Evolutionary conservation across 2,888 invertebrate genomes (phyloP).

Genomic region (Andrena minutula): DNA sequence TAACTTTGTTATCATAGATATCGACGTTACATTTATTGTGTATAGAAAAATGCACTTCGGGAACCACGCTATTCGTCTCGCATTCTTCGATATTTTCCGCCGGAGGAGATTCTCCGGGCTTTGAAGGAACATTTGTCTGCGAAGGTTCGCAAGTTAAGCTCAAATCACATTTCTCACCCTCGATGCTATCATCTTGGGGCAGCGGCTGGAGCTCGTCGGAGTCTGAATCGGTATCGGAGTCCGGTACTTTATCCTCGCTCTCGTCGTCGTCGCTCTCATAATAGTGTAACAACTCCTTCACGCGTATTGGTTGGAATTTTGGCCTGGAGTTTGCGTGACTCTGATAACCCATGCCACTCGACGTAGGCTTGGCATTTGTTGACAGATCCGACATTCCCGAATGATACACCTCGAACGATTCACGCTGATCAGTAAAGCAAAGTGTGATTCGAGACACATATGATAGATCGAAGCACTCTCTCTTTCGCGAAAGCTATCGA

Average conservation of each 20-base stretch:
- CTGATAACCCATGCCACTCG: slow-evolving; percentile 46
- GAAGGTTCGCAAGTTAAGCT: not conserved
- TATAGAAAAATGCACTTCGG: not conserved
- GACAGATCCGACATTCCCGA: slow-evolving; percentile 58
- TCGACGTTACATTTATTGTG: not conserved
- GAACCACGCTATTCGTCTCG: not conserved
- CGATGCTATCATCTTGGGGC: slow-evolving; percentile 25
- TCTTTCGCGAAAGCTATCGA: slow-evolving; percentile 19
- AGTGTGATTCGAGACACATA: slow-evolving; percentile 13
- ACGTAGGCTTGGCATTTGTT: slow-evolving; percentile 38
- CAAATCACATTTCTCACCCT: not conserved
- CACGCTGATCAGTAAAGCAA: slow-evolving; percentile 12
- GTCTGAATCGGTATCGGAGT: slow-evolving; percentile 69
- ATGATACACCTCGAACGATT: slow-evolving; percentile 13
- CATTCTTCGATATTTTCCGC: not conserved
- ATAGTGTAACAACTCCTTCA: slow-evolving; percentile 75
- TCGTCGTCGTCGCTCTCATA: slow-evolving; percentile 78
- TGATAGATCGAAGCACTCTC: not conserved
- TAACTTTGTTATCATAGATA: not conserved
- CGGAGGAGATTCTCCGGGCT: not conserved
- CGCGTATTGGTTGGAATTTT: slow-evolving; percentile 76
- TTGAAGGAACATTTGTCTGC: not conserved
- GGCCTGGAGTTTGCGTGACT: slow-evolving; percentile 48
- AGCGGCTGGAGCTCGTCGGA: slow-evolving; percentile 68
- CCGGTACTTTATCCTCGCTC: slow-evolving; percentile 66